Conservation (phyloP, 2,797 vertebrate species). For the Myoxocephalus aenaeus region DNA sequence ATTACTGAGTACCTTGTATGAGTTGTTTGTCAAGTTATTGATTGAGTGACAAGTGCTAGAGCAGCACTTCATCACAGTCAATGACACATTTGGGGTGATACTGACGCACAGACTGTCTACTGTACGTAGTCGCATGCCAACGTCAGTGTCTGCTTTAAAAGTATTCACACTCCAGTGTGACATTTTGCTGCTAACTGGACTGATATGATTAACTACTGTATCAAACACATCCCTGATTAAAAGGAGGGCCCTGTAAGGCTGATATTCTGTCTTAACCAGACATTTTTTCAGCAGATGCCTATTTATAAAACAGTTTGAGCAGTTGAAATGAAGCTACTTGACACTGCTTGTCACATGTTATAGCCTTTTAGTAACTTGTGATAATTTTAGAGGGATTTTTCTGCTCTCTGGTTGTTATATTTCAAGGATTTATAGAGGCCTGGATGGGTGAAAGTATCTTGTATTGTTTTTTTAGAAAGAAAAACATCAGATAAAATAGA, state of each 20-base stretch:
- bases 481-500: not conserved
- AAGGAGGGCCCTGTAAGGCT: not conserved
- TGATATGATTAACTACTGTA: not conserved
- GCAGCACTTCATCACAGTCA: not conserved
- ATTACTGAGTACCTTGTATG: not conserved
- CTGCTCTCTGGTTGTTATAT: not conserved
- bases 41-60: not conserved
- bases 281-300: not conserved
- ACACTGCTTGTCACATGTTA: not conserved
- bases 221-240: not conserved
- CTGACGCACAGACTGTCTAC: constrained; percentile 15
- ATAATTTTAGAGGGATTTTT: not conserved
- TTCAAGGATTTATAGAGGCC: not conserved
- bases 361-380: no score
- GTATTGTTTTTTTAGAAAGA: not conserved
- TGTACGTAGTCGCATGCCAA: not conserved
- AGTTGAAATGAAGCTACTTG: not conserved
- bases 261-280: not conserved
- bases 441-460: not conserved
- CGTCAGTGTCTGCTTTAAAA: not conserved
- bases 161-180: not conserved
- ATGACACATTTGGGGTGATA: constrained; percentile 19
- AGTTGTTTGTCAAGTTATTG: not conserved
- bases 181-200: not conserved
- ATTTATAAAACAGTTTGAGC: not conserved